Base-by-base conservation (phyloP, 2,797 vertebrate species). In the Cacajao melanocephalus region DNA sequence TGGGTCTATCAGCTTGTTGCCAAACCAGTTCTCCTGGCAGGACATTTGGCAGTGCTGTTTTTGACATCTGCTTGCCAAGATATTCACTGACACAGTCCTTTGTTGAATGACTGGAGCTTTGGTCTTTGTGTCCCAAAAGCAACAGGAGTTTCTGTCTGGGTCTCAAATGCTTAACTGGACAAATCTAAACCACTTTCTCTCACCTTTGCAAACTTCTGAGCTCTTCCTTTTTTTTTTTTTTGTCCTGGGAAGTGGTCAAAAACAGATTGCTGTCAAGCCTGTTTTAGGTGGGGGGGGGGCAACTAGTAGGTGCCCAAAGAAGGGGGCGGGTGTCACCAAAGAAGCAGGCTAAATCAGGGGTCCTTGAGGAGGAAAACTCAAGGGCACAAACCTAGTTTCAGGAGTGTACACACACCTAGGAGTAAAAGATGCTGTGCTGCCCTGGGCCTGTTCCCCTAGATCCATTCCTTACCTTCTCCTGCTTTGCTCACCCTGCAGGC, bases 1-100 rank as follows among this genome's bases (percentile, higher is more conserved):
- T 89, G 89, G 95, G 79, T 92, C 95, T 96, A 50, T 79, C 93
- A 95, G 73, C 58, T 97, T 94, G 90, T 94, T 98, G 97, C 96
- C 87, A 97, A 97, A 98, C 96, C 94, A 97, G 97, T 97, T 97
- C 61, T 96, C 94, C 80, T 26, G 57, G 91, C 39, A 15, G 92
- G 89, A 80, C 86, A 67, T 39, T 83, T 96, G 96, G 96, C 96
- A 96, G 28, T 4, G 11, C 70, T 93, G 81, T 93, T 94, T 95
- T 39, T 76, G 79, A 93, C 93, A 95, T 67, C 58, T 87, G 72
- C 83, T 96, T 97, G 97, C 96, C 95, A 97, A 98, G 96, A 84
- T 44, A 90, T 81, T 97, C 93, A 95, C 57, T 97, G 97, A 95
- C n/a, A 20, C 44, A 72, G 84, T 76, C 89, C 57, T 98, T 96